Evolutionary conservation across 37 sponge, comb jelly and placozoan species (phyloP), one percentile per base, ranked within the genome.

Genomic region (Lycopodina hypogea): DNA sequence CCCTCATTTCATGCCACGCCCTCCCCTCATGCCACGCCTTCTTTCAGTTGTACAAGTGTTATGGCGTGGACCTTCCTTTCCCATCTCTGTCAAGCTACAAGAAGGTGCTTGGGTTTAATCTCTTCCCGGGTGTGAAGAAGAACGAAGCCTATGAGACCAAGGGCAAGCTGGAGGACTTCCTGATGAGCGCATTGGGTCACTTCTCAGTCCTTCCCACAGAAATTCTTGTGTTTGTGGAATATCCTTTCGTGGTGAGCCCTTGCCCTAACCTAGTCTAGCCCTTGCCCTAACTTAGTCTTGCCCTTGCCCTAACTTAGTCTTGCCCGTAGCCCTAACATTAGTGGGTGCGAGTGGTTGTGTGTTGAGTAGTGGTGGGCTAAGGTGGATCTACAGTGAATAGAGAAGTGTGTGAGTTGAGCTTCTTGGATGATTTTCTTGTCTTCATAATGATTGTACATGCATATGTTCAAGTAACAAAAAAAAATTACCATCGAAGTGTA

Each of bases 191-290:
- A n/a, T 38, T 92, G 0, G 69, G 76, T 22, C 59, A 75, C 15
- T 82, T 84, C 57, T 66, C 72, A 17, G 57, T 82, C 35, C 89
- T 86, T 58, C 93, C 93, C 17, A 69, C 32, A 4, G 80, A 74
- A 35, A 61, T 93, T 32, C 80, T 93, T 32, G 58, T 86, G 56
- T 93, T 93, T 72, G 67, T 88, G 9, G 72, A 83, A 30, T 93
- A 93, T 76, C 77, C 80, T 40, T 81, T 82, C 77, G 59, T 35
- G 58, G 91, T 90, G 56, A 82, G 91, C 78, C 37, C 15, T 11
- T 65, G 6, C 29, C 37, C 4, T 19, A 35, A 24, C 21, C 38
- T 30, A 6, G 7, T n/a, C 71, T 21, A 14, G 39, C 50, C 8
- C 50, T 70, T 6, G 22, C 50, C 17, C 36, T 69, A 30, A 17